A percentile compares a stretch with the other conserved stretches of the same genome.
Conservation (phyloP, 2,888 invertebrate genomes). For the Melipona bicolor region DNA sequence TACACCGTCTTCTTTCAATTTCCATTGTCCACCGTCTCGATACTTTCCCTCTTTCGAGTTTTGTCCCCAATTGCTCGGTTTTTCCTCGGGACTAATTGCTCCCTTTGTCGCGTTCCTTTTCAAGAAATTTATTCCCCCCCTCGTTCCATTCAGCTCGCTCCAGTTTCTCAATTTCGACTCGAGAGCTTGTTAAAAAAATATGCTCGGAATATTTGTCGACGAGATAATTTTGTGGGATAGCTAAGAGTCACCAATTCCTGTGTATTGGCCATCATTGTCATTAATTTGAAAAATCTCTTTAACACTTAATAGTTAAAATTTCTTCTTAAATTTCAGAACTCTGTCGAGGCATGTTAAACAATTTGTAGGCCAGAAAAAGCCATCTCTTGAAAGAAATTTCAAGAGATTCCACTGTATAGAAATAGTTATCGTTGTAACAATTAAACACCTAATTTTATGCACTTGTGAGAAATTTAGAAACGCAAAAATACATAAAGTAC, state of each 20-base stretch:
- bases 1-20: slow-evolving; percentile 18
- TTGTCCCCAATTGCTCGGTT: slow-evolving; percentile 14
- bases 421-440: too few relatives aligned
- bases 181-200: background rate
- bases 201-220: background rate
- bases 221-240: background rate
- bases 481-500: too few relatives aligned
- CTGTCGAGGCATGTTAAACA: too few relatives aligned
- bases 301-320: too few relatives aligned
- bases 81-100: slow-evolving; percentile 33
- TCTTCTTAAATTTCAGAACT: too few relatives aligned
- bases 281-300: too few relatives aligned
- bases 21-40: slow-evolving; percentile 20
- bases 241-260: background rate
- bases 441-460: too few relatives aligned
- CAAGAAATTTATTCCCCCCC: slow-evolving; percentile 1
- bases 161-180: background rate
- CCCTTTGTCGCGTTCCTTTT: slow-evolving; percentile 11
- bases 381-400: too few relatives aligned
- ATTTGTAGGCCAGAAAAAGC: too few relatives aligned
- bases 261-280: too few relatives aligned
- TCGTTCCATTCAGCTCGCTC: background rate
- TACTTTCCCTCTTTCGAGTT: slow-evolving; percentile 18
- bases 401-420: too few relatives aligned
- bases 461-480: too few relatives aligned